phyloP scores from a whole-genome alignment of 2,797 vertebrate genomes.

The Gallinago stenura region DNA sequence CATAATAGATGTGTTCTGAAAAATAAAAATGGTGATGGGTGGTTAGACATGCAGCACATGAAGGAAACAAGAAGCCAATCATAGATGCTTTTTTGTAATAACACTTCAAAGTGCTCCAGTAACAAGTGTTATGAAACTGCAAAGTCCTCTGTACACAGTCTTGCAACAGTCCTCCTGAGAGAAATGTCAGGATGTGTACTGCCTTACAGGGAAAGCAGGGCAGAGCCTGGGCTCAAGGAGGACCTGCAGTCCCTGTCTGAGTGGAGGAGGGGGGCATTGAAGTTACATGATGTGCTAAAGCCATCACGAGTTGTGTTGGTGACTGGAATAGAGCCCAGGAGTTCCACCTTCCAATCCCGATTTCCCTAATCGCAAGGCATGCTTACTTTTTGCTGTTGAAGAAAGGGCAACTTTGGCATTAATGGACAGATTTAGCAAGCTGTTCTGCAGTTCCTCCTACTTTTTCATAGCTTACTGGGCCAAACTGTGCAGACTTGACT shows the following conservation, averaged over 20 bases:
- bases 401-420: slow-evolving; percentile 46
- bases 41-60: not conserved
- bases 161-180: not conserved
- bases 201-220: not conserved
- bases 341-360: not conserved
- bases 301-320: not conserved
- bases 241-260: not conserved
- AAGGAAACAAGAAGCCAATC: not conserved
- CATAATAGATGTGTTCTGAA: slow-evolving; percentile 78
- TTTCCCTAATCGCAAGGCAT: not conserved
- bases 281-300: slow-evolving; percentile 9
- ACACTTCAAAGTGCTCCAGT: not conserved
- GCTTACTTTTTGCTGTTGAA: slow-evolving; percentile 12
- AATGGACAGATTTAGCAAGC: slow-evolving; percentile 36
- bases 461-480: slow-evolving; percentile 37
- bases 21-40: not conserved
- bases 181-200: not conserved
- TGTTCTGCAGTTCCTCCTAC: slow-evolving; percentile 58
- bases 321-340: slow-evolving; percentile 4
- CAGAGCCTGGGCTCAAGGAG: not conserved
- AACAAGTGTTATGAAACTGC: not conserved
- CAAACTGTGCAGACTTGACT: slow-evolving; percentile 27
- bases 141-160: not conserved
- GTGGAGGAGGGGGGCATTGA: not conserved
- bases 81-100: not conserved